Base-by-base conservation (phyloP, 2,797 vertebrate genomes). In the Sebastes itinus region DNA sequence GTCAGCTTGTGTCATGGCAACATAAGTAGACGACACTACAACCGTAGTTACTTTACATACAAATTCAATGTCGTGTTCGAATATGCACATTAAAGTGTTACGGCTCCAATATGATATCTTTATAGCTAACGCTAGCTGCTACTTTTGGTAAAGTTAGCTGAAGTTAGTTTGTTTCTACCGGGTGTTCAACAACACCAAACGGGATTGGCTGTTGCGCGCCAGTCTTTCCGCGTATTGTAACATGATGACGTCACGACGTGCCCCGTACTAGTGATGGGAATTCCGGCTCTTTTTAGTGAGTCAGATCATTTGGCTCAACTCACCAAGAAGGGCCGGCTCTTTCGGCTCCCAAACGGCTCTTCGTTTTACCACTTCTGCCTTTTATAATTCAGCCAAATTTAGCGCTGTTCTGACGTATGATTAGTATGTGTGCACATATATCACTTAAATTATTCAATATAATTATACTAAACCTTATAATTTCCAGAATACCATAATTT, bases 151-250 rank as follows among this genome's bases (percentile, higher is more conserved):
- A 52, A 20, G 18, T 52, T 54, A 52, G 10, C 30, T 4, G 6
- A 33, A 5, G 16, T 10, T 14, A 11, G 2, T 20, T 89, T 93
- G 79, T 80, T 85, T 83, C 61, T 88, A 35, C 92, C 91, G 85
- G 81, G 60, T 68, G n/a, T 75, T 12, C 22, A 46, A 20, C 64
- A 55, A 3, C 30, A 14, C 46, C 9, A 35, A 67, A 22, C 77
- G 20, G 9, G 63, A 94, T 93, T 91, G 89, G 94, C 74, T 87
- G 63, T 42, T 55, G 66, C 16, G 7, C 7, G 20, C 54, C 16
- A 22, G 9, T 22, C 28, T 7, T 18, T 12, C 0, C 1, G 60
- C 27, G 77, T 59, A 22, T 49, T 9, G 23, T 14, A 33, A 10
- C n/a, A 20, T 20, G 16, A 54, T 64, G 54, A 83, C 79, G 80